A percentile compares a stretch with the other conserved stretches of the same genome.
These are phyloP conservation scores for Dicentrarchus labrax DNA, from an alignment of 2,113 vertebrate genomes.

Conservation along the genomic window DNA sequence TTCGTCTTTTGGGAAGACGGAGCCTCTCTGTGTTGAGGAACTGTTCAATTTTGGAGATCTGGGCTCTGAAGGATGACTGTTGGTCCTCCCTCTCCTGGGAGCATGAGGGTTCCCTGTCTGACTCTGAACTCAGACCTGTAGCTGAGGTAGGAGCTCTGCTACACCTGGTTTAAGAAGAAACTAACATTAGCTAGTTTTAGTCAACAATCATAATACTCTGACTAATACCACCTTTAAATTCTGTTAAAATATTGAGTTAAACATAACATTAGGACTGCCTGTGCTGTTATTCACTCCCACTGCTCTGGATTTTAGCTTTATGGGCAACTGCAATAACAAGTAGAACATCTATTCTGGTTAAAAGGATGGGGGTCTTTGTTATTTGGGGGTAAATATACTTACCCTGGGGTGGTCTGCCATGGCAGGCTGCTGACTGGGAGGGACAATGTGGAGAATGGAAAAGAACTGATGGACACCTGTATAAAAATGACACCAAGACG, in stretches of 20 bases:
- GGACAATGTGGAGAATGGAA: constrained; percentile 40
- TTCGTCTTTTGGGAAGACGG: constrained; percentile 69
- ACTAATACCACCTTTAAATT: not conserved
- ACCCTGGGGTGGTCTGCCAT: constrained; percentile 52
- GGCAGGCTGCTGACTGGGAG: constrained; percentile 42
- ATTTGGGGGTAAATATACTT: not conserved
- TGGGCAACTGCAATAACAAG: not conserved
- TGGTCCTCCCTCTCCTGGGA: constrained; percentile 68
- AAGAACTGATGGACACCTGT: constrained; percentile 55
- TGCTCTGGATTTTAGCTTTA: not conserved
- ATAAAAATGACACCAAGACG: constrained; percentile 20
- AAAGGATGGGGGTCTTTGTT: not conserved
- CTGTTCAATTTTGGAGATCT: constrained; percentile 79
- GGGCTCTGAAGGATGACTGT: constrained; percentile 73
- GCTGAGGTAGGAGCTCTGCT: constrained; percentile 22
- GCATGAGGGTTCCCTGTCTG: constrained; percentile 1
- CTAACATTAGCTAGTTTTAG: not conserved
- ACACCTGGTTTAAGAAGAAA: constrained; percentile 22
- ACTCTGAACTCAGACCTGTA: constrained; percentile 15
- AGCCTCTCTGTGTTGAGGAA: constrained; percentile 74
- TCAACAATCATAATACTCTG: not conserved
- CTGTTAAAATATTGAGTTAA: not conserved
- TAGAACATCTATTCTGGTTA: not conserved
- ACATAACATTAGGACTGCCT: not conserved
- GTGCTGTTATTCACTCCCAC: not conserved